Evolutionary conservation across 2,113 vertebrate species (phyloP), one percentile per base, ranked within the genome.

Genomic region (Bujurquina vittata): DNA sequence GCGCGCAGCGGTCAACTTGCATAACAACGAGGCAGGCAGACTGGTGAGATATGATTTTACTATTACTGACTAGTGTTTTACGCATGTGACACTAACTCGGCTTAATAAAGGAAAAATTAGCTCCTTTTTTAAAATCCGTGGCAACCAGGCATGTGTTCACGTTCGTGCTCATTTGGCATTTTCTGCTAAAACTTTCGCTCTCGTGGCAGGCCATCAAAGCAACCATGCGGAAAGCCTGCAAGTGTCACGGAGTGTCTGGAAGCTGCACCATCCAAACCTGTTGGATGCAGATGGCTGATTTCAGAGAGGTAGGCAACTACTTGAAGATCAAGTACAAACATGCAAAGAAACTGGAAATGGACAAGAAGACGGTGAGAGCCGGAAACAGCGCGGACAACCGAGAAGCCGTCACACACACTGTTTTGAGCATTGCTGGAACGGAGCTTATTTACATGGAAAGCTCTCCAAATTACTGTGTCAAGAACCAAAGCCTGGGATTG

Each of bases 191-290:
- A 15, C 18, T 15, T 20, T 65, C 22, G 9, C 23, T 82, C 1
- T 87, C 2, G 61, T 54, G 1, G 0, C 75, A 98, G 98, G 98
- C 97, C 0, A 96, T 99, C 52, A 97, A 95, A 91, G 90, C 95
- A 31, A 98, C 97, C 0, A 97, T 99, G 97, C 97, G 95, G 88
- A 96, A 94, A 91, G 94, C 96, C 18, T 99, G 98, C 81, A 99
- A 99, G 87, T 99, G 98, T 57, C 98, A 99, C 0, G 98, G 98
- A 2, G 97, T 99, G 79, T 99, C 98, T 0, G 98, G 98, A 75
- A 99, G 98, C 94, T 99, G 98, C 94, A 99, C 96, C 91, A 94
- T 99, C 84, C 98, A 99, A 89, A 99, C 97, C 0, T 99, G 98
- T 84, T 99, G 98, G 98, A 96, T 98, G 91, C 98, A 99, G 89